Evolutionary conservation across 2,888 invertebrate genomes (phyloP).

Genomic region (Anticlea derivata): DNA sequence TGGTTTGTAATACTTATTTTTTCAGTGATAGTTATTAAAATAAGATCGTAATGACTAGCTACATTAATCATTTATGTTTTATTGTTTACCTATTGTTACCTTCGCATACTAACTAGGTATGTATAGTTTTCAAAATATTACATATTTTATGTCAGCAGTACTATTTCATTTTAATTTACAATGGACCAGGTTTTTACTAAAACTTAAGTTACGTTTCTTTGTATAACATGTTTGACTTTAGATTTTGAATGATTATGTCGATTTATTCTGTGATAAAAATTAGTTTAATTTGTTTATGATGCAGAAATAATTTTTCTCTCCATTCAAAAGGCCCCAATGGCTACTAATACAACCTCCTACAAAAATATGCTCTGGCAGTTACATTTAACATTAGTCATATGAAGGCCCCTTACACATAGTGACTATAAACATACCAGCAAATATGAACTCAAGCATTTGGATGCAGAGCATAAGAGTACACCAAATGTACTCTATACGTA

Average conservation of each 20-base stretch:
- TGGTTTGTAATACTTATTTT: conserved; percentile 5
- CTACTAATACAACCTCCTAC: conserved; percentile 15
- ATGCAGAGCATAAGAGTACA: conserved; percentile 93
- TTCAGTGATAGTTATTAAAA: neutral
- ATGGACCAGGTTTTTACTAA: too few relatives aligned
- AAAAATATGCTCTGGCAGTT: conserved; percentile 18
- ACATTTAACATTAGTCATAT: conserved; percentile 68
- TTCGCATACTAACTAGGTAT: too few relatives aligned
- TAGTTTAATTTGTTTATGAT: too few relatives aligned
- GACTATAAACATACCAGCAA: conserved; percentile 89
- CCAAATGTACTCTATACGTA: conserved; percentile 94
- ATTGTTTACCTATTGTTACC: too few relatives aligned
- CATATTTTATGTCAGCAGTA: too few relatives aligned
- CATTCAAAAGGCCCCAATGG: conserved; percentile 23
- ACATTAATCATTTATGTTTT: neutral
- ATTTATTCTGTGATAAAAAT: too few relatives aligned
- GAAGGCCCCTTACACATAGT: conserved; percentile 85
- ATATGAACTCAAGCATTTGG: conserved; percentile 91
- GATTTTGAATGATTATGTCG: too few relatives aligned
- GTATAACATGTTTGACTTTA: too few relatives aligned
- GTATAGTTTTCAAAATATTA: too few relatives aligned
- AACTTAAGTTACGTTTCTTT: too few relatives aligned
- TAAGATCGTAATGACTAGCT: conserved; percentile 19
- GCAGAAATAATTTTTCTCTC: neutral
- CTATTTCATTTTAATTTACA: too few relatives aligned